phyloP scores from a whole-genome alignment of 2,797 vertebrate genomes.

The Podargus strigoides region DNA sequence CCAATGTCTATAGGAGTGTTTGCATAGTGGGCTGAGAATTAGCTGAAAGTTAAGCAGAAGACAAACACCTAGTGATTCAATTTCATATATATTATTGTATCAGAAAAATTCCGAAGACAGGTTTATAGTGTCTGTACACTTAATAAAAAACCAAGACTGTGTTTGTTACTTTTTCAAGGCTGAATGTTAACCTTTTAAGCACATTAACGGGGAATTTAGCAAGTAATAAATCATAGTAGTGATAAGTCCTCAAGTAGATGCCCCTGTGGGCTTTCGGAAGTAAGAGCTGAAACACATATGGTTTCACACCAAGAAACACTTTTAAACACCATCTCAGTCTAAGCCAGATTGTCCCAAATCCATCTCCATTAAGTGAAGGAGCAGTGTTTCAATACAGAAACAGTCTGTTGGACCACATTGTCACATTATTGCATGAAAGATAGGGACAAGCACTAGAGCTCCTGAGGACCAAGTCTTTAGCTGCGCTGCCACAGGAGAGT shows the following conservation, averaged over 20 bases:
- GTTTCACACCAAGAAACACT: neutral
- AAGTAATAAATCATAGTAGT: neutral
- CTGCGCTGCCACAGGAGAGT: neutral
- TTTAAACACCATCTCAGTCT: fast-evolving
- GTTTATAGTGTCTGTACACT: neutral
- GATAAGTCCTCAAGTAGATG: neutral
- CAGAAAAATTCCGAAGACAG: neutral
- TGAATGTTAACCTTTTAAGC: neutral
- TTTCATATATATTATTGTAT: neutral
- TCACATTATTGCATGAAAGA: fast-evolving
- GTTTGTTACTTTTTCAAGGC: neutral
- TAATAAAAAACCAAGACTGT: neutral
- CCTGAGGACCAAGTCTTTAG: neutral
- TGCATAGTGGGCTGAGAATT: neutral
- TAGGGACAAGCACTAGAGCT: neutral
- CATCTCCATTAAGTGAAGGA: neutral
- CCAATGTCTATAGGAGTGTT: fast-evolving
- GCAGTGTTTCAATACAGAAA: neutral
- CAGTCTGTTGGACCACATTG: neutral
- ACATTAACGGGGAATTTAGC: neutral
- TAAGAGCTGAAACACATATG: neutral
- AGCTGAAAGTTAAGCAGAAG: neutral
- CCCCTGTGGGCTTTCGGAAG: neutral
- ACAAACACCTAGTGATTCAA: neutral
- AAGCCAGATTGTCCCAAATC: neutral